Evolutionary conservation across 2,113 vertebrate genomes (phyloP).

Genomic region (Progne subis): DNA sequence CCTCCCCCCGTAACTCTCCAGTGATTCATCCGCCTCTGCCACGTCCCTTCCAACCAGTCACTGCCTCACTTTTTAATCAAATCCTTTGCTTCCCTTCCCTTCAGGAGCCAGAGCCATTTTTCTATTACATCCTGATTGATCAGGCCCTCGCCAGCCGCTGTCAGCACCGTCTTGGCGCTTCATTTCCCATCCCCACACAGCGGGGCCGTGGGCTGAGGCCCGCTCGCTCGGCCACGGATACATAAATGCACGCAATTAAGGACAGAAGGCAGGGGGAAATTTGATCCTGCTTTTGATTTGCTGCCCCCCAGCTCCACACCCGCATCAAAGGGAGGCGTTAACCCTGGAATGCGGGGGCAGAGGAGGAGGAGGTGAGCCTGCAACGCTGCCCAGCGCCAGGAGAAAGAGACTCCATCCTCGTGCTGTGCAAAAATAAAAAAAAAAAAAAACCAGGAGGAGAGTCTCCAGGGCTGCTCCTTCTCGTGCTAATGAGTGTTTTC

Average conservation of each 20-base stretch:
- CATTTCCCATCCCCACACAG: conserved; percentile 41
- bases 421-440: not conserved
- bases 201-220: conserved; percentile 24
- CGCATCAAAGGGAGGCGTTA: not conserved
- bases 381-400: not conserved
- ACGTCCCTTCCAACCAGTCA: not conserved
- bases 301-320: not conserved
- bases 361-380: not conserved
- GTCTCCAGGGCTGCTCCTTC: not conserved
- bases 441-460: not conserved
- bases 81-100: conserved; percentile 18
- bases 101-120: conserved; percentile 16
- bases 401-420: not conserved
- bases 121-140: conserved; percentile 44
- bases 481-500: conserved; percentile 64
- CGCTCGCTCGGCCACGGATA: not conserved
- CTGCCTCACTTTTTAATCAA: conserved; percentile 39
- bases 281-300: not conserved
- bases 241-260: not conserved
- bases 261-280: not conserved
- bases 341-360: not conserved
- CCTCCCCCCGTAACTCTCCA: not conserved
- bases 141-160: not conserved
- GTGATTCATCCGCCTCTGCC: not conserved
- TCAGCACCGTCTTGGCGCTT: not conserved